Conservation (phyloP, 2,113 vertebrate species). For the Heterocephalus glaber region DNA sequence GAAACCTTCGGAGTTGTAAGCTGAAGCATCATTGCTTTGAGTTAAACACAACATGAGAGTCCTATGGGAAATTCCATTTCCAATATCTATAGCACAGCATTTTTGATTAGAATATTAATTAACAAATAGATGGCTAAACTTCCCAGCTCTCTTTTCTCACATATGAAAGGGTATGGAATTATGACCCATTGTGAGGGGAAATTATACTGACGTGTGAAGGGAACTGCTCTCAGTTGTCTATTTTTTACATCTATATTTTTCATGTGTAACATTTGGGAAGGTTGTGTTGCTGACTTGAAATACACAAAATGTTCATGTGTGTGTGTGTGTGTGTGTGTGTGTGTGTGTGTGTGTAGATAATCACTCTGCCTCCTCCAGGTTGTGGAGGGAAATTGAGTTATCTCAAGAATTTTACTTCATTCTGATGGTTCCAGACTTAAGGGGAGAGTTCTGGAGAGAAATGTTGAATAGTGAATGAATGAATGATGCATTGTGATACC, state of each 20-base stretch:
- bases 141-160: neutral
- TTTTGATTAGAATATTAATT: slow-evolving; percentile 61
- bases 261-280: neutral
- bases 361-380: neutral
- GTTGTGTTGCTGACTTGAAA: slow-evolving; percentile 3
- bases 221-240: neutral
- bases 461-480: neutral
- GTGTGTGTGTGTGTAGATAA: neutral
- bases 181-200: neutral
- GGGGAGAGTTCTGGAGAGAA: neutral
- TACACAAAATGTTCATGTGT: neutral
- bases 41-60: slow-evolving; percentile 70
- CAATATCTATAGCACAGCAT: neutral
- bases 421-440: neutral
- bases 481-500: neutral
- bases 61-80: slow-evolving; percentile 60
- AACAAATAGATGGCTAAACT: slow-evolving; percentile 6
- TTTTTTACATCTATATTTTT: slow-evolving; percentile 18
- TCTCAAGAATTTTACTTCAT: neutral
- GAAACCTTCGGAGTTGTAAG: slow-evolving; percentile 74
- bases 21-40: slow-evolving; percentile 67
- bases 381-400: slow-evolving; percentile 11
- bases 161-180: neutral
- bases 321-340: neutral
- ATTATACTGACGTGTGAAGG: neutral